These are phyloP conservation scores for Spondyliosoma cantharus DNA, from an alignment of 2,797 vertebrate species.

Conservation along the genomic window DNA sequence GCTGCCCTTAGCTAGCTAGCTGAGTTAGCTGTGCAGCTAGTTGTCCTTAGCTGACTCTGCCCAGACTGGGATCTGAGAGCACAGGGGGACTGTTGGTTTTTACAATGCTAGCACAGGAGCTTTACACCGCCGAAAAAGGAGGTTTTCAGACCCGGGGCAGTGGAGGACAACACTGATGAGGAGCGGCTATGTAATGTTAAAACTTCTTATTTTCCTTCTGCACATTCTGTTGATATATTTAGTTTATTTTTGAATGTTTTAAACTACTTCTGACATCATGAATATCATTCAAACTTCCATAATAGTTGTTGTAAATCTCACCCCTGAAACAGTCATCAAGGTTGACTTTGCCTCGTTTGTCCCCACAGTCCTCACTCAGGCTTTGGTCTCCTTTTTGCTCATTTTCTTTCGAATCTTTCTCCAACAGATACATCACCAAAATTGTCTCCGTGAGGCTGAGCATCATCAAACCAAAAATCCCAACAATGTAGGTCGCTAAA, in stretches of 20 bases:
- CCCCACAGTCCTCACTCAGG: neutral
- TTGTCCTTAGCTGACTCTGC: too few relatives aligned
- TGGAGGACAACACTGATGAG: too few relatives aligned
- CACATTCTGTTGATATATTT: neutral
- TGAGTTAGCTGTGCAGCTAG: too few relatives aligned
- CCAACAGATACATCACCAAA: slow-evolving; percentile 79
- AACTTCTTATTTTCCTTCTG: too few relatives aligned
- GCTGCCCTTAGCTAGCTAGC: neutral
- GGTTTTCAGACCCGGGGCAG: too few relatives aligned
- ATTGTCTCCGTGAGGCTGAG: slow-evolving; percentile 84
- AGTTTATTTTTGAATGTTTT: too few relatives aligned
- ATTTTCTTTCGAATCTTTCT: slow-evolving; percentile 56
- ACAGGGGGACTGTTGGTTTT: too few relatives aligned
- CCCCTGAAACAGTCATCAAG: neutral
- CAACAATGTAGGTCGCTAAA: slow-evolving; percentile 84
- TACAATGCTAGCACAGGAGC: too few relatives aligned
- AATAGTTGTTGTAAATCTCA: slow-evolving; percentile 2
- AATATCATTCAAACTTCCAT: neutral
- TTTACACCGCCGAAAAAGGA: too few relatives aligned
- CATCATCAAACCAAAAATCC: slow-evolving; percentile 84
- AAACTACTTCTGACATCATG: neutral
- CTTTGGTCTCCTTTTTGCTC: neutral
- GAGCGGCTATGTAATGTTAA: too few relatives aligned
- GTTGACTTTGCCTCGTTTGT: neutral
- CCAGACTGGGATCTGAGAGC: too few relatives aligned